Evolutionary conservation across 2,113 vertebrate species (phyloP).

Genomic region (Tachycineta bicolor): DNA sequence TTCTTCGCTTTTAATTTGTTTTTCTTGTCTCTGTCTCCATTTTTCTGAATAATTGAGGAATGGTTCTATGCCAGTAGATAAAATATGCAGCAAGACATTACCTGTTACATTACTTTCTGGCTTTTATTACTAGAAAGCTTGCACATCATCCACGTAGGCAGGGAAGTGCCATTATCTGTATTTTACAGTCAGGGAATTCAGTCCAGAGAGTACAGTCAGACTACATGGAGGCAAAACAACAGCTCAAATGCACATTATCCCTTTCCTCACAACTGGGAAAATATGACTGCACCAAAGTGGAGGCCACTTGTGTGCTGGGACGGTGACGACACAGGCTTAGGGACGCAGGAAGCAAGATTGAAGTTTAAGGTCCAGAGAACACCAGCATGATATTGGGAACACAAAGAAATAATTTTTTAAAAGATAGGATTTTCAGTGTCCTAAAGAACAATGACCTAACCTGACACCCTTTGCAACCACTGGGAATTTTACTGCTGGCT

Average conservation of each 20-base stretch:
- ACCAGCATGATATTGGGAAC: neutral
- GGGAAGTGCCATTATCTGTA: neutral
- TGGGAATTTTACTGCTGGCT: neutral
- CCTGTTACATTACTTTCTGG: conserved; percentile 15
- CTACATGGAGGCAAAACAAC: neutral
- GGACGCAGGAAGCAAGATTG: neutral
- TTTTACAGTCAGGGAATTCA: neutral
- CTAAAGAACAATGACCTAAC: neutral
- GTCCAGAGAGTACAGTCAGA: neutral
- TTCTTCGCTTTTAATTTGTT: conserved; percentile 36
- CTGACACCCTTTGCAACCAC: neutral
- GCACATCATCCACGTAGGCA: neutral
- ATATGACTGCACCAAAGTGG: neutral
- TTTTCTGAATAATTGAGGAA: conserved; percentile 40
- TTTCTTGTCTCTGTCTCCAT: neutral
- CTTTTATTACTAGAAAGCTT: conserved; percentile 35
- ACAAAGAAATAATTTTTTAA: neutral
- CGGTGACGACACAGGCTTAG: neutral
- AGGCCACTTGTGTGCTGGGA: neutral
- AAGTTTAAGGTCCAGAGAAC: neutral
- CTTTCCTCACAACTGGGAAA: neutral
- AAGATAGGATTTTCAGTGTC: neutral
- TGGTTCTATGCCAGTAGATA: conserved; percentile 26
- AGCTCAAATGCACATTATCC: neutral
- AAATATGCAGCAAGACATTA: conserved; percentile 37